Percentiles rank a stretch among this genome's conserved stretches.
These are phyloP conservation scores for Creontiades dilutus DNA, from an alignment of 2,888 invertebrate genomes.

Conservation along the genomic window DNA sequence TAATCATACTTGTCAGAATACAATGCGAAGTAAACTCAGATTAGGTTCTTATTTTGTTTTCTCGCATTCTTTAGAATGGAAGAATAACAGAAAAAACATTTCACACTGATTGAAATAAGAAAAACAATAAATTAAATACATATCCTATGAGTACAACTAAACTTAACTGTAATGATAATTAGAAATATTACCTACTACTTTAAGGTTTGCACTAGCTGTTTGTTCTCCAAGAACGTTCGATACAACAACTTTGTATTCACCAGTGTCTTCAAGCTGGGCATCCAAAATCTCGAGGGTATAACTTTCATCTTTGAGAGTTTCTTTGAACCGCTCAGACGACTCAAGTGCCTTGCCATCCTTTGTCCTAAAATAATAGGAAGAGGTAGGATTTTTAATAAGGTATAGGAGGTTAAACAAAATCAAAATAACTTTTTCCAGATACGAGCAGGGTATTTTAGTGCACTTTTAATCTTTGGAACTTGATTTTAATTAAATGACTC, in stretches of 20 bases:
- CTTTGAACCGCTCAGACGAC: conserved; percentile 82
- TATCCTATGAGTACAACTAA: not conserved
- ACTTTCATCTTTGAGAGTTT: conserved; percentile 84
- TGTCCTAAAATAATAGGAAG: conserved; percentile 79
- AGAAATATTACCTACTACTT: conserved; percentile 82
- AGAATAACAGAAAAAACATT: too few species aligned
- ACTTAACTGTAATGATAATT: conserved; percentile 19
- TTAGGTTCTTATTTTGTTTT: too few species aligned
- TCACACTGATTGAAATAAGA: too few species aligned
- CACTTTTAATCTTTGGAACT: too few species aligned
- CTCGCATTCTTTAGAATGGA: too few species aligned
- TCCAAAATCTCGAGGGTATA: conserved; percentile 87
- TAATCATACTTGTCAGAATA: too few species aligned
- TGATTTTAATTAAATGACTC: too few species aligned
- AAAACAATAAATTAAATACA: too few species aligned
- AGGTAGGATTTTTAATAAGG: not conserved
- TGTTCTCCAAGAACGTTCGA: conserved; percentile 91
- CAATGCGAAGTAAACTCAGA: too few species aligned
- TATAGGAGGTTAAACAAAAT: too few species aligned
- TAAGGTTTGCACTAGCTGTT: conserved; percentile 78
- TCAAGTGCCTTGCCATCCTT: conserved; percentile 87
- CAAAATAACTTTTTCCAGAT: too few species aligned
- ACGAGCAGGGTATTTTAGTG: too few species aligned
- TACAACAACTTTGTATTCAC: conserved; percentile 89
- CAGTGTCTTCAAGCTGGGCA: conserved; percentile 86